Evolutionary conservation across 2,888 invertebrate genomes (phyloP).

Genomic region (Nephrotoma guestfalica): DNA sequence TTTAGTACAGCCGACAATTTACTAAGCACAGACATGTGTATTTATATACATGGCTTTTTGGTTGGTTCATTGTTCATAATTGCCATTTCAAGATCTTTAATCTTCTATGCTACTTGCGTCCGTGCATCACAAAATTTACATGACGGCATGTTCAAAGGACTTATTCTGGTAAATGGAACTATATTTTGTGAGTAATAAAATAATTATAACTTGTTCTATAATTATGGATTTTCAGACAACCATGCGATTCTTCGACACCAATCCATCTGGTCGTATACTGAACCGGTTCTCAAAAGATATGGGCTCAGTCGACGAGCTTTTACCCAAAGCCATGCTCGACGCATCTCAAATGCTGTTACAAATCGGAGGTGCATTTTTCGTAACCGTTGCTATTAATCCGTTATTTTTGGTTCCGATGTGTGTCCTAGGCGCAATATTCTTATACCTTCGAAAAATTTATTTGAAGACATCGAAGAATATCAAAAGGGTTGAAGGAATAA

Average conservation of each 20-base stretch:
- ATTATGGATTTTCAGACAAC: slow-evolving; percentile 23
- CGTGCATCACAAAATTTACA: slow-evolving; percentile 53
- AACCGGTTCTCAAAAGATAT: slow-evolving; percentile 74
- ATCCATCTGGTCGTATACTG: slow-evolving; percentile 66
- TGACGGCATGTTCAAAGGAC: slow-evolving; percentile 47
- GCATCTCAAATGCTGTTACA: slow-evolving; percentile 38
- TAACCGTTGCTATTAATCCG: slow-evolving; percentile 46
- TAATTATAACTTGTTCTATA: neutral
- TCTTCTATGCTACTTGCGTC: slow-evolving; percentile 48
- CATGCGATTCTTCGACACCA: slow-evolving; percentile 68
- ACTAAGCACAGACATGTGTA: slow-evolving; percentile 32
- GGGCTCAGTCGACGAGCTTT: slow-evolving; percentile 61
- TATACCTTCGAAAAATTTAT: slow-evolving; percentile 44
- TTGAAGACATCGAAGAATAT: slow-evolving; percentile 53
- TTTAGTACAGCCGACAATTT: slow-evolving; percentile 2
- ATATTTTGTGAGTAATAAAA: neutral
- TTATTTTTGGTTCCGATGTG: slow-evolving; percentile 43
- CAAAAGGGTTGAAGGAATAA: slow-evolving; percentile 47
- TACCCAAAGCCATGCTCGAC: slow-evolving; percentile 55
- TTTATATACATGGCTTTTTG: slow-evolving; percentile 46
- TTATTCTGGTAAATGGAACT: slow-evolving; percentile 16
- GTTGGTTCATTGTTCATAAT: slow-evolving; percentile 37
- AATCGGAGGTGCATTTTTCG: slow-evolving; percentile 40
- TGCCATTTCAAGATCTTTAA: slow-evolving; percentile 44
- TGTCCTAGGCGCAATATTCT: slow-evolving; percentile 41